These are phyloP conservation scores for Drosophila sulfurigaster DNA, from an alignment of 1,140 invertebrate species.

Conservation along the genomic window DNA sequence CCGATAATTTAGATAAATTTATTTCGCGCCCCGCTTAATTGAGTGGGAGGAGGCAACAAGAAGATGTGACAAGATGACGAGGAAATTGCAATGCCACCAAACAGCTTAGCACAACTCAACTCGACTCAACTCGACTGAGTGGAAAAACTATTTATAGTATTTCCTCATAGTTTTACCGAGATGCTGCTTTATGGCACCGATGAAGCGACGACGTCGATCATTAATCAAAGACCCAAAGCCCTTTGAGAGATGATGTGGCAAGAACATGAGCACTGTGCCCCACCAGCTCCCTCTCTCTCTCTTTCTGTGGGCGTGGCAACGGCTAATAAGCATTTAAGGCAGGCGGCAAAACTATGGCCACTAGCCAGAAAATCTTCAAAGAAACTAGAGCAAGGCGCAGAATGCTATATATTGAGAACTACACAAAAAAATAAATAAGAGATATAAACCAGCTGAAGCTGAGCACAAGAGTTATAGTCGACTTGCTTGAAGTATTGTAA, in stretches of 20 bases:
- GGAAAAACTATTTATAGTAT: conserved; percentile 28
- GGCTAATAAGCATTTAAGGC: conserved; percentile 37
- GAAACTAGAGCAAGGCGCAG: neutral
- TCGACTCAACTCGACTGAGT: conserved; percentile 5
- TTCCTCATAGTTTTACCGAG: conserved; percentile 44
- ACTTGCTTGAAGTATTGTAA: neutral
- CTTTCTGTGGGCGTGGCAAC: conserved; percentile 15
- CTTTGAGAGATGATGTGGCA: conserved; percentile 49
- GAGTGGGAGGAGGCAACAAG: conserved; percentile 38
- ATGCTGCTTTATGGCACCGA: conserved; percentile 68
- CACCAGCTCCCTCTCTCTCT: neutral
- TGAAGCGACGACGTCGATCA: conserved; percentile 56
- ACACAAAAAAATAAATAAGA: neutral
- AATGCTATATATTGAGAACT: neutral
- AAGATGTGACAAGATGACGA: conserved; percentile 18
- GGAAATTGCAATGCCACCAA: conserved; percentile 31
- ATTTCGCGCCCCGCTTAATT: conserved; percentile 72
- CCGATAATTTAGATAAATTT: conserved; percentile 81
- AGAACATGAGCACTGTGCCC: neutral
- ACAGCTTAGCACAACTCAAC: conserved; percentile 3
- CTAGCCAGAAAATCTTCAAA: neutral
- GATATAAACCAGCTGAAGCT: no score
- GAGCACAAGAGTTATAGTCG: neutral
- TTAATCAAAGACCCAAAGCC: conserved; percentile 72
- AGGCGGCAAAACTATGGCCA: neutral